Conservation (phyloP, 2,888 invertebrate species). For the Rhorus exstirpatorius region DNA sequence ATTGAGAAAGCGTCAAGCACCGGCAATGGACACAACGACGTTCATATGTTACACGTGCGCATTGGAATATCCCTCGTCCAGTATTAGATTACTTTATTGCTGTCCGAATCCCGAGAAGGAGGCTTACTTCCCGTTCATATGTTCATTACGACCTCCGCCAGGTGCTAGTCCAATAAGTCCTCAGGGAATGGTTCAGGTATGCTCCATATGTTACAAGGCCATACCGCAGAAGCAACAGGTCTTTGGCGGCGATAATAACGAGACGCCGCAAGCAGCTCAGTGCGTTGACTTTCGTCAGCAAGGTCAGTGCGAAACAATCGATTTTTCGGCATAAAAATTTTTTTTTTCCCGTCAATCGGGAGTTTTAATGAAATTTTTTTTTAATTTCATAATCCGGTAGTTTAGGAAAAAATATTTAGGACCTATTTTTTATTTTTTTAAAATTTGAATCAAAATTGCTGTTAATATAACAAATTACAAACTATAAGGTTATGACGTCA, state of each 20-base stretch:
- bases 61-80: slow-evolving; percentile 92
- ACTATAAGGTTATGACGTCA: no score
- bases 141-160: slow-evolving; percentile 92
- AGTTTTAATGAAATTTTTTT: no score
- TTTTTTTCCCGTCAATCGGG: neutral
- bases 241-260: slow-evolving; percentile 89
- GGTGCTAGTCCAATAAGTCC: slow-evolving; percentile 96
- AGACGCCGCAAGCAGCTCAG: slow-evolving; percentile 83
- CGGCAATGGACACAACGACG: slow-evolving; percentile 89
- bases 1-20: slow-evolving; percentile 92
- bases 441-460: no score
- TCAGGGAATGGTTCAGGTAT: slow-evolving; percentile 96
- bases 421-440: no score
- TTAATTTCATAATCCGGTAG: no score
- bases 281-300: slow-evolving; percentile 81
- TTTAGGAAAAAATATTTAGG: no score
- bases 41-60: slow-evolving; percentile 97
- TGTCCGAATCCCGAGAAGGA: slow-evolving; percentile 94
- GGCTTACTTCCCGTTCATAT: slow-evolving; percentile 96
- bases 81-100: slow-evolving; percentile 94
- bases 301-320: slow-evolving; percentile 70
- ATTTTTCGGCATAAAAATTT: no score
- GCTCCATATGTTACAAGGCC: slow-evolving; percentile 94
- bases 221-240: slow-evolving; percentile 92
- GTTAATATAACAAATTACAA: no score